A percentile compares a stretch with the other conserved stretches of the same genome.
Conservation (phyloP, 2,888 invertebrate species). For the Neoascia interrupta region DNA sequence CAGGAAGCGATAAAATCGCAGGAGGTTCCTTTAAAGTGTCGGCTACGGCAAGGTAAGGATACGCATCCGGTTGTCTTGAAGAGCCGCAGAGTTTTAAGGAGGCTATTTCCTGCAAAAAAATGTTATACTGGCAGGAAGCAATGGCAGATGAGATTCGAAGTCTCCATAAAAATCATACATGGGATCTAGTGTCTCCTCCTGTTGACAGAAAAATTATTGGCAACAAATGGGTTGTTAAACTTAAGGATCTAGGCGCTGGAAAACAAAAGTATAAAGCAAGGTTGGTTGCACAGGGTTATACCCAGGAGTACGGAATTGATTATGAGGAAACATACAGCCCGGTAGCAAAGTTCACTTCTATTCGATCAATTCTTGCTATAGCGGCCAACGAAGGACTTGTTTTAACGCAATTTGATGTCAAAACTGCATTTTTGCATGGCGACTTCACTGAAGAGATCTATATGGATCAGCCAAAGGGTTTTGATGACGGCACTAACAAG, state of each 20-base stretch:
- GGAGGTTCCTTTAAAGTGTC: too few relatives aligned
- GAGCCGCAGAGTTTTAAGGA: slow-evolving; percentile 8
- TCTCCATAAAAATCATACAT: slow-evolving; percentile 52
- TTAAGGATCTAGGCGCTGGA: slow-evolving; percentile 53
- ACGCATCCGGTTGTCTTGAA: too few relatives aligned
- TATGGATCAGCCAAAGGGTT: slow-evolving; percentile 62
- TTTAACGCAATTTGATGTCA: slow-evolving; percentile 53
- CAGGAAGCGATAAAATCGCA: too few relatives aligned
- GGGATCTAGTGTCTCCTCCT: slow-evolving; percentile 60
- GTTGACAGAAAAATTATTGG: slow-evolving; percentile 59
- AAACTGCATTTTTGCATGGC: slow-evolving; percentile 59
- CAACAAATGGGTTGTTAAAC: slow-evolving; percentile 72
- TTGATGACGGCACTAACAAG: slow-evolving; percentile 62
- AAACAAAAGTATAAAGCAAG: slow-evolving; percentile 70
- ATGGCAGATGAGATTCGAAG: slow-evolving; percentile 54
- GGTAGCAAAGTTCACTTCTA: slow-evolving; percentile 64
- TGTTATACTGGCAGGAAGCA: slow-evolving; percentile 29
- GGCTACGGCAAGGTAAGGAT: too few relatives aligned
- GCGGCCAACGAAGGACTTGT: slow-evolving; percentile 31
- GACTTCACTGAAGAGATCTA: slow-evolving; percentile 39
- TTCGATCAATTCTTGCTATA: slow-evolving; percentile 60
- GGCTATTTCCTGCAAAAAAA: too few relatives aligned
- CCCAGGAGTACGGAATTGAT: slow-evolving; percentile 72
- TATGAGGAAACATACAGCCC: slow-evolving; percentile 74
- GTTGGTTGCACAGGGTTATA: slow-evolving; percentile 73